phyloP scores from a whole-genome alignment of 2,113 vertebrate genomes.

The Xenopus laevis region DNA sequence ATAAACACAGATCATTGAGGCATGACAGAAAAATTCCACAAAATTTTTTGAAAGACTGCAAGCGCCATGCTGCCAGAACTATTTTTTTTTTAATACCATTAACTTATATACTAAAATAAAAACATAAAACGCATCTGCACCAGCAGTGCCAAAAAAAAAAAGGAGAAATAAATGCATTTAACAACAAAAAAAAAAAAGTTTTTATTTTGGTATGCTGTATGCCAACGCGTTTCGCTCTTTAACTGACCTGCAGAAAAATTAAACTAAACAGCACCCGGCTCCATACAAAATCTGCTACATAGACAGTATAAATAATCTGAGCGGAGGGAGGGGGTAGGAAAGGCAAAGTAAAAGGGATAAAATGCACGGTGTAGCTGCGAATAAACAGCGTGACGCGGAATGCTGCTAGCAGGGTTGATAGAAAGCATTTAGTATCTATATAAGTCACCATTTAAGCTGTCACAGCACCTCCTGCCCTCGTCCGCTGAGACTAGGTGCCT shows the following conservation, averaged over 20 bases:
- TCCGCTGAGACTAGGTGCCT: conserved; percentile 18
- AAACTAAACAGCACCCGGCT: conserved; percentile 72
- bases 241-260: conserved; percentile 95
- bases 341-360: conserved; percentile 45
- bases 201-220: conserved; percentile 92
- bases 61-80: conserved; percentile 98
- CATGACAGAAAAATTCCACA: conserved; percentile 87
- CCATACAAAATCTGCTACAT: conserved; percentile 62
- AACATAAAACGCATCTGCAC: conserved; percentile 96
- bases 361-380: conserved; percentile 63
- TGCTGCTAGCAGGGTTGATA: conserved; percentile 20
- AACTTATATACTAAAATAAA: conserved; percentile 94
- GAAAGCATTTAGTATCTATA: conserved; percentile 43
- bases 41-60: conserved; percentile 87
- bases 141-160: conserved; percentile 97
- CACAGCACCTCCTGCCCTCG: conserved; percentile 16
- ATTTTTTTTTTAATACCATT: conserved; percentile 90
- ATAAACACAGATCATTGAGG: conserved; percentile 82
- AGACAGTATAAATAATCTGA: conserved; percentile 54
- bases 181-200: conserved; percentile 62
- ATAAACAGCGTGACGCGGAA: conserved; percentile 58
- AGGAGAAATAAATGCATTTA: conserved; percentile 70
- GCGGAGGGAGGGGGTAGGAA: background rate
- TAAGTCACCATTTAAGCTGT: conserved; percentile 43
- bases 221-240: conserved; percentile 86